Evolutionary conservation across 2,888 invertebrate genomes (phyloP).

Genomic region (Uloborus plumipes): DNA sequence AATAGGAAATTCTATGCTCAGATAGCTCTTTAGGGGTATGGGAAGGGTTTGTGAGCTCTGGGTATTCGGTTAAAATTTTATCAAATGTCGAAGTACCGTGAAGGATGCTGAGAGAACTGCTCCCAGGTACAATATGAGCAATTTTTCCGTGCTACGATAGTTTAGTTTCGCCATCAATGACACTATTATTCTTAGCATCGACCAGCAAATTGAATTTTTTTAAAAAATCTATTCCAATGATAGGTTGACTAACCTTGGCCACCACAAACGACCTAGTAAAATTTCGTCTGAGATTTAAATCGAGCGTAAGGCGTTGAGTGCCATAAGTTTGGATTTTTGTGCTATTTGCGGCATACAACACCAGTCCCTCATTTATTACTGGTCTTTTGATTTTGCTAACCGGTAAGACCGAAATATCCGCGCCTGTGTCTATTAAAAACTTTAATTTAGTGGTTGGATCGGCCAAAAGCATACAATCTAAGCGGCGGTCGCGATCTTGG

Average conservation of each 20-base stretch:
- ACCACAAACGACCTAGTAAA: background rate
- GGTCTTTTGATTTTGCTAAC: background rate
- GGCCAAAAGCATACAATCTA: background rate
- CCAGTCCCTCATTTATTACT: background rate
- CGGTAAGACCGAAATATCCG: background rate
- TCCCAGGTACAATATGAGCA: background rate
- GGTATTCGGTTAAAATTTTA: background rate
- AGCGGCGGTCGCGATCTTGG: background rate
- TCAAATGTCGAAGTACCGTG: background rate
- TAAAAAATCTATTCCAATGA: constrained; percentile 1
- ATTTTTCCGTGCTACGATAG: background rate
- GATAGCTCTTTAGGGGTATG: background rate
- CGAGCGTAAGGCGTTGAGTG: background rate
- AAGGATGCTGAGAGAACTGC: background rate
- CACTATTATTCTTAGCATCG: background rate
- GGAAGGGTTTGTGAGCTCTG: background rate
- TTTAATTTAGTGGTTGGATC: background rate
- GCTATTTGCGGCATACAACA: constrained; percentile 8
- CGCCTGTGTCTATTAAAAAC: constrained; percentile 5
- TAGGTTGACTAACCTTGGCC: background rate
- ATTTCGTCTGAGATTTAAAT: background rate
- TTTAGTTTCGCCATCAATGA: background rate
- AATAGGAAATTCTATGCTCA: background rate
- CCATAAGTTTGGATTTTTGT: constrained; percentile 20
- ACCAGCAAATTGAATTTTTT: background rate